Base-by-base conservation (phyloP, 2,113 vertebrate genomes). In the Columba livia region DNA sequence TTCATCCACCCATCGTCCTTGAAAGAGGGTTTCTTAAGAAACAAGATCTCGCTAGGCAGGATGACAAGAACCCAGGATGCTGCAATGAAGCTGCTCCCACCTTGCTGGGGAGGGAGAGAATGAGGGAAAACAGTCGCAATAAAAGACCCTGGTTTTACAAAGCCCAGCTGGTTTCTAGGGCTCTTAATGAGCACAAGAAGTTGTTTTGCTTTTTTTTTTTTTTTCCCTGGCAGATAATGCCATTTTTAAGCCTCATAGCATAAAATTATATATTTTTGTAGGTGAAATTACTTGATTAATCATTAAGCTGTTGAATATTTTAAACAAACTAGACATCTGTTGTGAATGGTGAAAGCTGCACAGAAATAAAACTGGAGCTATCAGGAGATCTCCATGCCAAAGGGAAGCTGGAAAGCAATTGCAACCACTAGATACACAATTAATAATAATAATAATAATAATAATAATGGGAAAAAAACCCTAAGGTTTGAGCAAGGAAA, bases 261-360 rank as follows among this genome's bases (percentile, higher is more conserved):
- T 44, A 78, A 89, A 94, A 77, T 86, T 6, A 40, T 87, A 40
- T 94, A 88, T 93, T 96, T 97, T 93, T 85, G 93, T 89, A 95
- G 93, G 84, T 95, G 84, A 94, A 90, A 91, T 85, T 84, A 56
- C 88, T 91, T 91, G 93, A 96, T 97, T 96, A 96, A 97, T 96
- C 86, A 94, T 91, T 93, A 94, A 79, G 80, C 89, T 94, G 83
- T 80, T 91, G 91, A 96, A 87, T 91, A 90, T 96, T 96, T 94
- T 86, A 95, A 85, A 97, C 87, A 96, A 96, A 95, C 90, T 31
- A 92, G 95, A 93, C 96, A 97, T 97, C 95, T 97, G 96, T 88
- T 96, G 87, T 91, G 93, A 95, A 88, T 54, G 85, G 85, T 75
- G 85, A 86, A 96, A 91, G 80, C 93, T 60, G 93, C 78, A 88